These are phyloP conservation scores for Teleogryllus oceanicus DNA, from an alignment of 2,888 invertebrate species.

Conservation along the genomic window DNA sequence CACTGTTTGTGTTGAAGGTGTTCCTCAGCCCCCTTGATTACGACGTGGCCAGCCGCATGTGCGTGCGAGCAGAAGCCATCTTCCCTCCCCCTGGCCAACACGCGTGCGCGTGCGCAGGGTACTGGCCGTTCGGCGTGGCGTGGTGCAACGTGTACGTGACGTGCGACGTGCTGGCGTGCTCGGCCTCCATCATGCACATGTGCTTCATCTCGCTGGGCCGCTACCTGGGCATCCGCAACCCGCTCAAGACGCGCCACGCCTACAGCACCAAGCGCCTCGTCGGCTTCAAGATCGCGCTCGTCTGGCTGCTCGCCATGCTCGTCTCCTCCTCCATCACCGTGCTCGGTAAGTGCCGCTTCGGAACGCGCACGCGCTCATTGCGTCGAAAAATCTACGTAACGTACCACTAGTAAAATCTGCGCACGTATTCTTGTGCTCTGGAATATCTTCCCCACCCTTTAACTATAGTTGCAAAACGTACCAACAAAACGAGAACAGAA, in stretches of 20 bases:
- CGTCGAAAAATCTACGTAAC: too few relatives aligned
- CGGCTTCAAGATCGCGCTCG: slow-evolving; percentile 82
- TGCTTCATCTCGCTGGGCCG: slow-evolving; percentile 88
- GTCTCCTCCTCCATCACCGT: slow-evolving; percentile 83
- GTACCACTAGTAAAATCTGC: too few relatives aligned
- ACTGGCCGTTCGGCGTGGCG: slow-evolving; percentile 86
- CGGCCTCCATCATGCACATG: slow-evolving; percentile 93
- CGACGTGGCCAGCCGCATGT: background rate
- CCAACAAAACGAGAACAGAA: too few relatives aligned
- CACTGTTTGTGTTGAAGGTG: background rate
- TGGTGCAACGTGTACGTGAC: slow-evolving; percentile 95
- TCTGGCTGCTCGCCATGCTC: slow-evolving; percentile 87
- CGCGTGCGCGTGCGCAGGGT: slow-evolving; percentile 59
- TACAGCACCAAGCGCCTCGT: slow-evolving; percentile 75
- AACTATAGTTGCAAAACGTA: too few relatives aligned
- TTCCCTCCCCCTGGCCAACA: background rate
- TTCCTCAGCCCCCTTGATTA: background rate
- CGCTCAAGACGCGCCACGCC: slow-evolving; percentile 78
- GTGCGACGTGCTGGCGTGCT: slow-evolving; percentile 93
- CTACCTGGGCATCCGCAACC: slow-evolving; percentile 84
- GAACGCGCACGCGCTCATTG: too few relatives aligned
- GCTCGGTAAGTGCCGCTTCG: slow-evolving; percentile 58
- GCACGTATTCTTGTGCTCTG: too few relatives aligned
- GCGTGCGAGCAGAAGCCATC: background rate
- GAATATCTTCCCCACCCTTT: too few relatives aligned